Conservation (phyloP, 2,113 vertebrate genomes). For the Spilogale gracilis region DNA sequence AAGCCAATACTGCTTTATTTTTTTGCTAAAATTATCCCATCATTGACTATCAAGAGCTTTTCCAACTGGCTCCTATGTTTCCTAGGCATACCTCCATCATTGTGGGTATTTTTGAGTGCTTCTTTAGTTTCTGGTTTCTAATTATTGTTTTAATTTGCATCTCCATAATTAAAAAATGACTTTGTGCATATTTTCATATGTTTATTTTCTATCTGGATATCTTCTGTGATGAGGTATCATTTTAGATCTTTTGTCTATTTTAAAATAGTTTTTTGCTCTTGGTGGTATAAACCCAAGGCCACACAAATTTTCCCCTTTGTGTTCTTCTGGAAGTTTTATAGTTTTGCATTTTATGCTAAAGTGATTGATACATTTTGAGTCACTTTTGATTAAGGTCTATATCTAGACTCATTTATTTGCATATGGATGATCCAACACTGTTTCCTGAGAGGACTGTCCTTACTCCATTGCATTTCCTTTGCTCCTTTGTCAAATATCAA, state of each 20-base stretch:
- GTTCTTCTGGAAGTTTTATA: background rate
- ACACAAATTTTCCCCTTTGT: background rate
- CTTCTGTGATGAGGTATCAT: background rate
- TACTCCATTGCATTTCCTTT: background rate
- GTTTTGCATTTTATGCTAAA: background rate
- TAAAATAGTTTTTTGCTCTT: background rate
- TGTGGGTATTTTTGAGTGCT: background rate
- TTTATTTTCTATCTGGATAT: background rate
- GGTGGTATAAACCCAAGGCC: background rate
- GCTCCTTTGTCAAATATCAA: background rate
- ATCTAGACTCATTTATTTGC: background rate
- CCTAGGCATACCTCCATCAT: background rate
- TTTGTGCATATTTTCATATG: background rate
- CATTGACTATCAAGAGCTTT: background rate
- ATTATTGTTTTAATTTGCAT: background rate
- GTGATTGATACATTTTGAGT: background rate
- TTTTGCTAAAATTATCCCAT: background rate
- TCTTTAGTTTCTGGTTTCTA: background rate
- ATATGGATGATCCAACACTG: background rate
- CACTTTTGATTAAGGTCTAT: background rate
- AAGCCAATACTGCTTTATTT: background rate
- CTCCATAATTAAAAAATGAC: background rate
- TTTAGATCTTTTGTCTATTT: slow-evolving; percentile 4
- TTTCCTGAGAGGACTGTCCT: background rate
- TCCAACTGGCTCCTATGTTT: background rate